Base-by-base conservation (phyloP, 2,113 vertebrate species). In the Etheostoma spectabile region DNA sequence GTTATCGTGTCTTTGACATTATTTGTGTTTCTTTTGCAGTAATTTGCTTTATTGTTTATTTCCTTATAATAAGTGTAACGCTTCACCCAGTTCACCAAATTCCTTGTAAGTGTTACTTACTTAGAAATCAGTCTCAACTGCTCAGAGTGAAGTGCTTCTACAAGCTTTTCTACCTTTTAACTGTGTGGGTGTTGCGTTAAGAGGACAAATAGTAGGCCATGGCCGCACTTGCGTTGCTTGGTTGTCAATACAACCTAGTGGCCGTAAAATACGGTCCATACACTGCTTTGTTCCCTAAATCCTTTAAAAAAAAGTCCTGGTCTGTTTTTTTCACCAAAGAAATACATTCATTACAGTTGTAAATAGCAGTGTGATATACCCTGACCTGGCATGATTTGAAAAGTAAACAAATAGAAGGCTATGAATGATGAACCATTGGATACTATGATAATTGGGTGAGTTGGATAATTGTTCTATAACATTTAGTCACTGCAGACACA, bases 281-380 rank as follows among this genome's bases (percentile, higher is more conserved):
- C 52, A 6, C 65, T 13, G 60, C 27, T 84, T 65, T 70, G 59
- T 77, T 80, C n/a, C 19, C 35, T 24, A 62, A 73, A 72, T 56
- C 59, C 18, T 27, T 64, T 78, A 55, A 53, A 56, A 60, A 57
- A 33, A 21, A 51, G 27, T 30, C 18, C 75, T 30, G 75, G 3
- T 64, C 57, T 42, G 10, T 6, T 35, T 61, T 11, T 62, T 67
- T 55, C 24, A 30, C 18, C 2, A 24, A 12, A 30, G n/a, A 61
- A 67, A 56, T 52, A 5, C 46, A 59, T 14, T 46, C 22, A 62
- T 72, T 57, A 38, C 24, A 49, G 15, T 5, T 42, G 45, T 38
- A 52, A 53, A n/a, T 16, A 64, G 48, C 45, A 48, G 64, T 21
- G 16, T 61, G 67, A 55, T 21, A 15, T 64, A 15, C 57, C 77